A percentile compares a stretch with the other conserved stretches of the same genome.
phyloP scores from a whole-genome alignment of 2,888 invertebrate species.

The Myopa testacea region DNA sequence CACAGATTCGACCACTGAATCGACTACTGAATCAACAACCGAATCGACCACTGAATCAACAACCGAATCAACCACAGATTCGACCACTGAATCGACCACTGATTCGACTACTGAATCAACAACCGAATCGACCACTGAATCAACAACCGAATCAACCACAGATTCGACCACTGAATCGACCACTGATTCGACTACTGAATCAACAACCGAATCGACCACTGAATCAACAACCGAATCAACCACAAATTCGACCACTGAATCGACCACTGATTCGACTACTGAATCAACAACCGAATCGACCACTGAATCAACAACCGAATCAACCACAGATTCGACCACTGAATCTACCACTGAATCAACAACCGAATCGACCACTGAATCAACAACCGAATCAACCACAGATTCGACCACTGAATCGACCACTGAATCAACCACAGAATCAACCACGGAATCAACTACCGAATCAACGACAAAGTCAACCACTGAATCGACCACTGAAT shows the following conservation, averaged over 20 bases:
- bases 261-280: neutral
- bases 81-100: neutral
- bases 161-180: neutral
- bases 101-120: neutral
- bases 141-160: neutral
- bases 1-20: neutral
- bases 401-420: neutral
- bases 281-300: constrained; percentile 2
- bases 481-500: too few relatives aligned
- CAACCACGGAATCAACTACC: neutral
- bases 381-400: neutral
- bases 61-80: neutral
- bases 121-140: neutral
- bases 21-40: neutral
- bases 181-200: neutral
- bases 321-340: too few relatives aligned
- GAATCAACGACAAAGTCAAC: too few relatives aligned
- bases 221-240: neutral
- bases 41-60: neutral
- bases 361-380: neutral
- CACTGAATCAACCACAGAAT: neutral
- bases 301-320: neutral
- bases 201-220: neutral
- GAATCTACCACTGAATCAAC: neutral
- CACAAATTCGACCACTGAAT: neutral